phyloP scores from a whole-genome alignment of 2,113 vertebrate species.

The Casuarius casuarius region DNA sequence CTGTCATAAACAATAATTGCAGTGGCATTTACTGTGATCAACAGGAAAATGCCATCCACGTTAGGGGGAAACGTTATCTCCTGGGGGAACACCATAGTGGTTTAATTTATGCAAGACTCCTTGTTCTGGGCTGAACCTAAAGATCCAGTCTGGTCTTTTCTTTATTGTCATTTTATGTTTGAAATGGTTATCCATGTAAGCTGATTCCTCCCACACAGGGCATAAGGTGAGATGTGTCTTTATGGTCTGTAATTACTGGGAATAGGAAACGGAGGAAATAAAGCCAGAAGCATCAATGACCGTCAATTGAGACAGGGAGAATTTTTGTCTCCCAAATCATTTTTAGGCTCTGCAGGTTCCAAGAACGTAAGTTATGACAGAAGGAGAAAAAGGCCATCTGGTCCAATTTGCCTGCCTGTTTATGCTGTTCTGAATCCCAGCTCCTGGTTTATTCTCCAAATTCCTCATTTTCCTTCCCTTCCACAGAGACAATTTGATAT shows the following conservation, averaged over 20 bases:
- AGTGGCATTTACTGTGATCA: rapidly evolving
- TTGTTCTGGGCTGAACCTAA: background rate
- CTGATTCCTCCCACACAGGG: background rate
- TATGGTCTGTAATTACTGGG: slow-evolving; percentile 31
- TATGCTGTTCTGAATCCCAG: background rate
- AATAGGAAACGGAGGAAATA: slow-evolving; percentile 14
- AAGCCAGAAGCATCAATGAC: slow-evolving; percentile 33
- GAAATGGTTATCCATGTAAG: background rate
- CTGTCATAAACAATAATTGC: background rate
- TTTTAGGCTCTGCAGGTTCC: slow-evolving; percentile 47
- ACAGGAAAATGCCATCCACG: background rate
- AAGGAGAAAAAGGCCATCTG: slow-evolving; percentile 59
- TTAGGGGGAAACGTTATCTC: background rate
- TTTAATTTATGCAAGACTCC: background rate
- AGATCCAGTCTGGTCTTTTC: background rate
- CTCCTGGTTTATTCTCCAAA: background rate
- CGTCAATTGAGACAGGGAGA: background rate
- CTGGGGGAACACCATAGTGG: background rate
- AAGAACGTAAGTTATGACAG: slow-evolving; percentile 56
- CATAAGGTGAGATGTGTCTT: slow-evolving; percentile 20
- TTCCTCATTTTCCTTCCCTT: background rate
- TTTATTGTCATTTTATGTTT: background rate
- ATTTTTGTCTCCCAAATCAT: slow-evolving; percentile 42
- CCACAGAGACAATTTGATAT: background rate
- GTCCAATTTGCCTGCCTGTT: slow-evolving; percentile 29